These are phyloP conservation scores for Cylindroiulus punctatus DNA, from an alignment of 2,888 invertebrate species.

Conservation along the genomic window DNA sequence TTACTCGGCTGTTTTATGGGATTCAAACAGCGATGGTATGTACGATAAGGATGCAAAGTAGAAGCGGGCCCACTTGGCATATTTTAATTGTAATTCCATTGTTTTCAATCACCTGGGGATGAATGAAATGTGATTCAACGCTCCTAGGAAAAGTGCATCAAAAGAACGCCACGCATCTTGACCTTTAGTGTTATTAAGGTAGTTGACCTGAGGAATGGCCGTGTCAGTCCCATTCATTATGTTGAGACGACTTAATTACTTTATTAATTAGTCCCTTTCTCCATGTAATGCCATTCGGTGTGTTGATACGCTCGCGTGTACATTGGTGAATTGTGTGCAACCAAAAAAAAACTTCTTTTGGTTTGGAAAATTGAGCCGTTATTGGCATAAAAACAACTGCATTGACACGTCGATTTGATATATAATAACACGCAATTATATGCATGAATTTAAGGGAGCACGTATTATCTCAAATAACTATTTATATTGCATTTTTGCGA, in stretches of 20 bases:
- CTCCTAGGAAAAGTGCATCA: background rate
- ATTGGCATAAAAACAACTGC: background rate
- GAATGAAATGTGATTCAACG: constrained; percentile 40
- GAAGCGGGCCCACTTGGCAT: constrained; percentile 13
- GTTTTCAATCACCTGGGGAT: constrained; percentile 51
- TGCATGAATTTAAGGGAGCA: too few relatives aligned
- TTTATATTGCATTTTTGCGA: too few relatives aligned
- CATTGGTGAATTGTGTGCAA: constrained; percentile 17
- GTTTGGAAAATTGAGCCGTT: background rate
- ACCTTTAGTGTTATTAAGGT: constrained; percentile 15
- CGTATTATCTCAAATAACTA: too few relatives aligned
- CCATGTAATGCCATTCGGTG: constrained; percentile 6
- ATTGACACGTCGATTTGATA: background rate
- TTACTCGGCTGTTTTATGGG: background rate
- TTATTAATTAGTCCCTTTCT: constrained; percentile 46
- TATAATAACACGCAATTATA: background rate
- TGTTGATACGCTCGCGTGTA: constrained; percentile 5
- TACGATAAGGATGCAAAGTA: constrained; percentile 27
- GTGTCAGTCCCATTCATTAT: constrained; percentile 47
- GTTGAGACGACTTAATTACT: constrained; percentile 49
- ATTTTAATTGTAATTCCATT: constrained; percentile 49
- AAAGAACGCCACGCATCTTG: background rate
- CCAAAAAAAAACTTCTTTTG: background rate
- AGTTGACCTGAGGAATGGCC: constrained; percentile 24
- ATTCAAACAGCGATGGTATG: constrained; percentile 19